These are phyloP conservation scores for Habrosyne pyritoides DNA, from an alignment of 2,888 invertebrate genomes.

Conservation along the genomic window DNA sequence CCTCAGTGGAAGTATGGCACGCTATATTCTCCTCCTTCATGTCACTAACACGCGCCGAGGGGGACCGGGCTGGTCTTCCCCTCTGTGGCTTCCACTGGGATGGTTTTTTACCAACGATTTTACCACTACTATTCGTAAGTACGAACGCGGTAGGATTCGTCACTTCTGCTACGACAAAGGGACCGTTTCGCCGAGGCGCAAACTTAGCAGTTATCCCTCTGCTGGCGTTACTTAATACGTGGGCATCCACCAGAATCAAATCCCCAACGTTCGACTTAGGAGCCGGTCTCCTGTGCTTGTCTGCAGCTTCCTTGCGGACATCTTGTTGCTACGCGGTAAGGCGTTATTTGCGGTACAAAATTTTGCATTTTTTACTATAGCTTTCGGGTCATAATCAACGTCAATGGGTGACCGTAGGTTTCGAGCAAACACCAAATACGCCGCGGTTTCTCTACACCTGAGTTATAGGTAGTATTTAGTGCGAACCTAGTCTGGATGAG, in stretches of 20 bases:
- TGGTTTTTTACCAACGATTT: slow-evolving; percentile 10
- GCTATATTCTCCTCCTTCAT: slow-evolving; percentile 19
- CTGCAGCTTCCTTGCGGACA: too few species aligned
- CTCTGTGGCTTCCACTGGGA: neutral
- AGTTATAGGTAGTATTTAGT: too few species aligned
- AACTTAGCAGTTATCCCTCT: slow-evolving; percentile 17
- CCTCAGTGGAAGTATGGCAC: slow-evolving; percentile 9
- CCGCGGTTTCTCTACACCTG: too few species aligned
- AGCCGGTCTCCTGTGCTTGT: too few species aligned
- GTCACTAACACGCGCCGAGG: slow-evolving; percentile 11
- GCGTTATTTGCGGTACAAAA: neutral
- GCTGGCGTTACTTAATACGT: slow-evolving; percentile 10
- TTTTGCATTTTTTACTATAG: too few species aligned
- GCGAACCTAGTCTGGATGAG: too few species aligned
- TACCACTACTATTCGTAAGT: slow-evolving; percentile 1
- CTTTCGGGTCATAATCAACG: too few species aligned
- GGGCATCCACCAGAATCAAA: slow-evolving; percentile 9
- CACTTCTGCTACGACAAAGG: slow-evolving; percentile 9
- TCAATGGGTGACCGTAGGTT: too few species aligned
- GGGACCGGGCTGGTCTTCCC: neutral
- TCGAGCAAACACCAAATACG: too few species aligned
- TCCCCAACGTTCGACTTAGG: slow-evolving; percentile 9
- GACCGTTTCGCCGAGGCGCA: slow-evolving; percentile 13
- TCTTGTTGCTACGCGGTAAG: neutral
- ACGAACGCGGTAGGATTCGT: slow-evolving; percentile 10